Percentiles rank a stretch among this genome's conserved stretches.
Evolutionary conservation across 1,140 invertebrate species (phyloP).

Genomic region (Octopus sinensis): DNA sequence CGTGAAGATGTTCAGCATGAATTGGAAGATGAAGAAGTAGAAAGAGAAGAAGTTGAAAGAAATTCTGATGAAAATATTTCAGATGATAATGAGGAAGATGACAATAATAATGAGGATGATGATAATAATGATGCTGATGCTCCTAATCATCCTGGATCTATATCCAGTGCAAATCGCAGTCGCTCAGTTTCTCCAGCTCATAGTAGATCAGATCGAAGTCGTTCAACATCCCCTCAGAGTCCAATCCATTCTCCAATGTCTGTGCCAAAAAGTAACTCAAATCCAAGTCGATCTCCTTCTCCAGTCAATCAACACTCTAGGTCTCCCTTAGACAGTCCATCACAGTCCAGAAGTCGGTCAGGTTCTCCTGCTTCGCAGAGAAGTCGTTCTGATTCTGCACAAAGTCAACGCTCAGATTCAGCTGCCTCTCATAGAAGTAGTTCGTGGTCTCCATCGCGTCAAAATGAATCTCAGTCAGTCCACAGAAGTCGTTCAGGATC

Average conservation of each 20-base stretch:
- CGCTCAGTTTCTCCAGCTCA: slow-evolving; percentile 16
- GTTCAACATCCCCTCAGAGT: slow-evolving; percentile 18
- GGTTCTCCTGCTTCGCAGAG: slow-evolving; percentile 22
- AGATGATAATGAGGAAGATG: slow-evolving; percentile 28
- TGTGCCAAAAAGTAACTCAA: slow-evolving; percentile 12
- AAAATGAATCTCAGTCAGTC: background rate
- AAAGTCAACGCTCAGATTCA: slow-evolving; percentile 22
- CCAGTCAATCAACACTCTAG: slow-evolving; percentile 15
- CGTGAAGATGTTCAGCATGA: slow-evolving; percentile 31
- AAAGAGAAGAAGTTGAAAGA: slow-evolving; percentile 27
- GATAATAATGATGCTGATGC: slow-evolving; percentile 25
- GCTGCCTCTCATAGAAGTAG: slow-evolving; percentile 1
- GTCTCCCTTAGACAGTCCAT: background rate
- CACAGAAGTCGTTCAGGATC: slow-evolving; percentile 12
- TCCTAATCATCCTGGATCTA: slow-evolving; percentile 21
- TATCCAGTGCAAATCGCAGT: slow-evolving; percentile 12
- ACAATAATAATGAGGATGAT: slow-evolving; percentile 23
- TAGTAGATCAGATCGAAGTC: slow-evolving; percentile 12
- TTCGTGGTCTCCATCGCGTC: background rate
- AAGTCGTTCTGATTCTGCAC: slow-evolving; percentile 26
- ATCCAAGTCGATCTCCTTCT: slow-evolving; percentile 19
- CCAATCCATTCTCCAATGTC: background rate
- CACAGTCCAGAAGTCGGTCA: slow-evolving; percentile 18
- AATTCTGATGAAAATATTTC: slow-evolving; percentile 33
- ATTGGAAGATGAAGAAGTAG: slow-evolving; percentile 46